Evolutionary conservation across 2,888 invertebrate species (phyloP).

Genomic region (Andrena flavipes): DNA sequence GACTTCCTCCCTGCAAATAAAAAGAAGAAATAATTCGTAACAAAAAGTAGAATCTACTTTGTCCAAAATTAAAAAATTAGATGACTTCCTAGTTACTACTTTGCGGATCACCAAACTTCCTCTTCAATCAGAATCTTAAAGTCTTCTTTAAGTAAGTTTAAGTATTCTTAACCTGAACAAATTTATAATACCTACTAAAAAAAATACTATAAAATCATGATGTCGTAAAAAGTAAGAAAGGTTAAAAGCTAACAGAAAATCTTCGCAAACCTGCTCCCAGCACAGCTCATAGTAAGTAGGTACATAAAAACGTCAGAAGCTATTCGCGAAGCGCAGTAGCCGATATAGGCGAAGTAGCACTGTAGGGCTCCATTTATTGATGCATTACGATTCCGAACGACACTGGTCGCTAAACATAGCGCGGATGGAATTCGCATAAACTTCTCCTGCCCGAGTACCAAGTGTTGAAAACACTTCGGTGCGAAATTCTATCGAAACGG

Average conservation of each 20-base stretch:
- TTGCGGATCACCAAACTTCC: no score
- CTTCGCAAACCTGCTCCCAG: not conserved
- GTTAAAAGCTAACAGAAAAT: not conserved
- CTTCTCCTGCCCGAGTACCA: slow-evolving; percentile 14
- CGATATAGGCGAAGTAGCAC: slow-evolving; percentile 1
- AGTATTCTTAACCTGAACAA: no score
- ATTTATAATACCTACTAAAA: no score
- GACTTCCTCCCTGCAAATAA: no score
- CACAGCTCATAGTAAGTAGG: not conserved
- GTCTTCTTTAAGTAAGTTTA: no score
- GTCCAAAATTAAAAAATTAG: no score
- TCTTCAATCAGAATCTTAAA: no score
- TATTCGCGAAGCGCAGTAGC: not conserved
- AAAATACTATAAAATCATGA: not conserved
- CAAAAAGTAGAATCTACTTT: no score
- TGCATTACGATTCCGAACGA: slow-evolving; percentile 50
- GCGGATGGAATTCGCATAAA: slow-evolving; percentile 35
- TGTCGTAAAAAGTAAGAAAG: not conserved
- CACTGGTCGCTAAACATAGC: slow-evolving; percentile 49
- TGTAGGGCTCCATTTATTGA: slow-evolving; percentile 26
- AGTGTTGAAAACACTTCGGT: slow-evolving; percentile 19
- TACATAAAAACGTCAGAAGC: slow-evolving; percentile 24
- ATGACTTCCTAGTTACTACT: no score
- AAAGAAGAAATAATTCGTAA: no score
- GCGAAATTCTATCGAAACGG: slow-evolving; percentile 19